A percentile compares a stretch with the other conserved stretches of the same genome.
Conservation (phyloP, 2,888 invertebrate genomes). For the Periphyllus acericola region DNA sequence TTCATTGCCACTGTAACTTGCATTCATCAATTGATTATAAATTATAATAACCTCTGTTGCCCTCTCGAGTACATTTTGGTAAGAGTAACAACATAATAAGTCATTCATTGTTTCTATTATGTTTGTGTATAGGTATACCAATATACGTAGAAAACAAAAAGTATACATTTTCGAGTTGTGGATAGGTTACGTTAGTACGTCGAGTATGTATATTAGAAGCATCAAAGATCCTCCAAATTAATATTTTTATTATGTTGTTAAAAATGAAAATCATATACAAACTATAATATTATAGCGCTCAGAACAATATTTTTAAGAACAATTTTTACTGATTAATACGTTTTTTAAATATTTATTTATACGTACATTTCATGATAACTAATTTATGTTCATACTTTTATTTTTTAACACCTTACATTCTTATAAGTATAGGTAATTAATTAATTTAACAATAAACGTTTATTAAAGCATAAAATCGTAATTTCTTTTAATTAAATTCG, state of each 20-base stretch:
- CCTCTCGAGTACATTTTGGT: background rate
- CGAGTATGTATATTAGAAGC: background rate
- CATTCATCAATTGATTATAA: constrained; percentile 7
- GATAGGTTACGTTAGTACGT: background rate
- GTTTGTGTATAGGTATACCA: background rate
- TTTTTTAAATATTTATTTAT: too few relatives aligned
- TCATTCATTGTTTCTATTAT: background rate
- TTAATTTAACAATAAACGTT: background rate
- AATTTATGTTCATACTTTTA: background rate
- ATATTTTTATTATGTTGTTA: background rate
- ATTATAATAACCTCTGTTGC: background rate
- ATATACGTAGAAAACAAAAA: background rate
- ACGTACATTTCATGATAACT: background rate
- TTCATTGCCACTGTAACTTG: constrained; percentile 14
- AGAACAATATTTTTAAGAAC: background rate
- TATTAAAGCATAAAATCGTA: background rate
- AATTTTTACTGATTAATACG: background rate
- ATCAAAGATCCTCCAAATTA: background rate
- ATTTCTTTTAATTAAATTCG: background rate
- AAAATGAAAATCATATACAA: background rate
- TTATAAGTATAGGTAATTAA: background rate
- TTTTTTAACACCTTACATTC: background rate
- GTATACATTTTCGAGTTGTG: constrained; percentile 1
- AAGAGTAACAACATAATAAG: background rate
- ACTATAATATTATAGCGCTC: background rate